A percentile compares a stretch with the other conserved stretches of the same genome.
These are phyloP conservation scores for Phalacrocorax aristotelis DNA, from an alignment of 2,113 vertebrate genomes.

Conservation along the genomic window DNA sequence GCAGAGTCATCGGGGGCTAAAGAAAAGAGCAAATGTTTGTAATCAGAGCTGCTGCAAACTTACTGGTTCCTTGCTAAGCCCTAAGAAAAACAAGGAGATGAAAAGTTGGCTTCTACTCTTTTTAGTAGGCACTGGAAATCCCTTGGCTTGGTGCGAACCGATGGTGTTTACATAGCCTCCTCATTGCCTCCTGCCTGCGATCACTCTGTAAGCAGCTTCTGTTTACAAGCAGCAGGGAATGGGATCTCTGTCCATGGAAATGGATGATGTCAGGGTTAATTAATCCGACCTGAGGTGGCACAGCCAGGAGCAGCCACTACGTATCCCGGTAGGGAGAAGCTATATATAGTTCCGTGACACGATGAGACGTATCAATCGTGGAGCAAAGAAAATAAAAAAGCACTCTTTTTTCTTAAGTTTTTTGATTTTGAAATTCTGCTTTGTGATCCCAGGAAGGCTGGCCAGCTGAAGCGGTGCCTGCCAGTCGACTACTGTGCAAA, in stretches of 20 bases:
- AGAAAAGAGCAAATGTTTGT: slow-evolving; percentile 64
- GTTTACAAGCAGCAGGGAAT: slow-evolving; percentile 52
- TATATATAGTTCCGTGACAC: not conserved
- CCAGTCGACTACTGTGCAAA: not conserved
- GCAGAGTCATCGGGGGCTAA: not conserved
- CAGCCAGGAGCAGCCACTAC: not conserved
- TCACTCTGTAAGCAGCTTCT: not conserved
- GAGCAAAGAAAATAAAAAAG: slow-evolving; percentile 11
- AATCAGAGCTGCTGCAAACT: slow-evolving; percentile 51
- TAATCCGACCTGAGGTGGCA: slow-evolving; percentile 43
- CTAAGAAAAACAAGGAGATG: slow-evolving; percentile 58
- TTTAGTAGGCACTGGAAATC: slow-evolving; percentile 46
- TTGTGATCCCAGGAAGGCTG: not conserved
- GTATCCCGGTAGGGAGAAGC: not conserved
- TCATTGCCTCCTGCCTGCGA: not conserved
- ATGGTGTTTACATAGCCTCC: slow-evolving; percentile 36
- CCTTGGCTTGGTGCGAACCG: not conserved
- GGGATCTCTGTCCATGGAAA: slow-evolving; percentile 36
- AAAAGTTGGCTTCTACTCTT: slow-evolving; percentile 51
- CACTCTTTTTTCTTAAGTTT: not conserved
- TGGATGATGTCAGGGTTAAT: slow-evolving; percentile 57
- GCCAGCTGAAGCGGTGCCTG: not conserved
- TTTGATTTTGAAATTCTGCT: not conserved
- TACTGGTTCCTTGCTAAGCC: slow-evolving; percentile 59
- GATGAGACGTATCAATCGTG: not conserved